These are phyloP conservation scores for Exocentrus adspersus DNA, from an alignment of 2,888 invertebrate genomes.

Conservation along the genomic window DNA sequence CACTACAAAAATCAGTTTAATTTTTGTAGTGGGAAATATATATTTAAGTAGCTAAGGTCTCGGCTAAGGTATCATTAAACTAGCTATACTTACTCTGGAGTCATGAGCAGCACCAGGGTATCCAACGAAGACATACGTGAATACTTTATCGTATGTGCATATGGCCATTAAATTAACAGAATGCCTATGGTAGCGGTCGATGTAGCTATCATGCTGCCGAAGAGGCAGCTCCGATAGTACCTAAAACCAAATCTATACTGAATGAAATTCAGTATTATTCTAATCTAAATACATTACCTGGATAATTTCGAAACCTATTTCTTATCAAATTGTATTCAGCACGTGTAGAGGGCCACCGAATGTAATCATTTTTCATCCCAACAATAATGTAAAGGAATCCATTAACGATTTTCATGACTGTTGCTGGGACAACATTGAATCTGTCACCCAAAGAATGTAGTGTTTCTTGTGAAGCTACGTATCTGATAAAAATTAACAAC, in stretches of 20 bases:
- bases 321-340: neutral
- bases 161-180: constrained; percentile 41
- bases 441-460: too few species aligned
- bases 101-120: constrained; percentile 41
- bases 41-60: too few species aligned
- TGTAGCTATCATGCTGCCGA: neutral
- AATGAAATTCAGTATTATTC: too few species aligned
- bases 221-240: neutral
- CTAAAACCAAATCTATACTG: neutral
- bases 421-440: too few species aligned
- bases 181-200: constrained; percentile 30
- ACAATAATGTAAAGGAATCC: neutral
- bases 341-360: neutral
- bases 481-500: neutral
- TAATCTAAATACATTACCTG: too few species aligned
- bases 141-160: constrained; percentile 29
- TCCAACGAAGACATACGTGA: constrained; percentile 38
- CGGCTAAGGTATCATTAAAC: too few species aligned
- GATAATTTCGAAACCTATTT: neutral
- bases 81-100: constrained; percentile 32
- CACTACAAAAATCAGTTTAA: too few species aligned
- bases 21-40: too few species aligned
- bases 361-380: neutral
- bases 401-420: neutral
- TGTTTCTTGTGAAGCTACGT: too few species aligned